phyloP scores from a whole-genome alignment of 2,113 vertebrate genomes.

The Leptosomus discolor region DNA sequence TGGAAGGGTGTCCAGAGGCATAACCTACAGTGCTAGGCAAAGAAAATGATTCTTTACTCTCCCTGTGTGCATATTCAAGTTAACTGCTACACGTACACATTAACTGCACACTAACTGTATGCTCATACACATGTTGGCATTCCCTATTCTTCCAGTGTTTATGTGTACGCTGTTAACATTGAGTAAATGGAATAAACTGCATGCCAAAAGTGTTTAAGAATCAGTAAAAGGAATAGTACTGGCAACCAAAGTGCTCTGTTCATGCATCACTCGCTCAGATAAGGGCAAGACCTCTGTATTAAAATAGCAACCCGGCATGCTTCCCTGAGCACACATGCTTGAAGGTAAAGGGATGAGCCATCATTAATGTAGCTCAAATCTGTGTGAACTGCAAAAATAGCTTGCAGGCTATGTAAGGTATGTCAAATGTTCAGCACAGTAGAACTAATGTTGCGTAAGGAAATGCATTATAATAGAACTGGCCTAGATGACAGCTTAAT shows the following conservation, averaged over 20 bases:
- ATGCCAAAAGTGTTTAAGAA: neutral
- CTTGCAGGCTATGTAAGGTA: neutral
- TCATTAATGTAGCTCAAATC: neutral
- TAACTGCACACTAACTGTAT: neutral
- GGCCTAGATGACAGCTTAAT: neutral
- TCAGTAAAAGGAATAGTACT: neutral
- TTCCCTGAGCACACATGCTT: neutral
- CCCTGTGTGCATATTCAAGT: neutral
- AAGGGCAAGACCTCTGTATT: neutral
- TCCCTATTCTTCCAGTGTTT: neutral
- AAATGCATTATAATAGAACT: neutral
- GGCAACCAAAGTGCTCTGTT: neutral
- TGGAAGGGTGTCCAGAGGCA: neutral
- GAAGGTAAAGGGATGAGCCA: neutral
- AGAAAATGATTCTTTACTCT: neutral
- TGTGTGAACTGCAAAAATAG: neutral
- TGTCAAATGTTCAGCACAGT: neutral
- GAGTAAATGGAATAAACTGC: neutral
- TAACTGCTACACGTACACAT: neutral
- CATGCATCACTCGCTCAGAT: neutral
- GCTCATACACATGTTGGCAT: neutral
- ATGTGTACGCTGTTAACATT: neutral
- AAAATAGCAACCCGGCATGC: neutral
- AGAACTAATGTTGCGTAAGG: neutral
- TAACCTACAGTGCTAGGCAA: neutral